Evolutionary conservation across 2,113 vertebrate species (phyloP), one percentile per base, ranked within the genome.

Genomic region (Gorsachius goisagi): DNA sequence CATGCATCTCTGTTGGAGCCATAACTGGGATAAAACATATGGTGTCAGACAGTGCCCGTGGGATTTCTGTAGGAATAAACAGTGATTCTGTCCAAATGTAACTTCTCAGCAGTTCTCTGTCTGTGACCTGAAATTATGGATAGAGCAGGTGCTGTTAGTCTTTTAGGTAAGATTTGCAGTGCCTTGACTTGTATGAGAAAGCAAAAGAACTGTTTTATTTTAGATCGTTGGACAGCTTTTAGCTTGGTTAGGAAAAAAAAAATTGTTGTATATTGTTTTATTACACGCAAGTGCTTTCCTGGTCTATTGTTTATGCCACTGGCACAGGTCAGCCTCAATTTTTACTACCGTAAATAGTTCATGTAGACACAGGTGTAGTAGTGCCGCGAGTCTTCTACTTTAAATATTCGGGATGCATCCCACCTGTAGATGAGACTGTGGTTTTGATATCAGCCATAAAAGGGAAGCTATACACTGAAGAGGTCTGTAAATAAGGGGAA

Each of bases 21-120:
- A 28, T 30, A 94, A 55, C 85, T 77, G 68, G 69, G 88, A 82
- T 47, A 93, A 96, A 97, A 49, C 92, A 95, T 87, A 90, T 60
- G 90, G 93, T 92, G 87, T 35, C 73, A 96, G 84, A 90, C 63
- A 45, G 81, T 77, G 80, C 91, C 90, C 83, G 67, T 52, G 82
- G 89, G 37, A 71, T 93, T 89, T 88, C 87, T 71, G 2, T 22
- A 56, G 89, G 85, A 97, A 89, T 47, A 92, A 94, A 92, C 87
- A 93, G 47, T 41, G 55, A 52, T 80, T 90, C 76, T 85, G 77
- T 50, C 71, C 89, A 95, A 96, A 88, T 63, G 59, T 47, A 89
- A 13, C 92, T 87, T 90, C 87, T 95, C 87, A 94, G 94, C 44
- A 37, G 23, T 85, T 77, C 66, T 92, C 76, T 93, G 35, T 35